Percentiles rank a stretch among this genome's conserved stretches.
These are phyloP conservation scores for Zoanthus sociatus DNA, from an alignment of 92 coral and sea anemone species.

Conservation along the genomic window DNA sequence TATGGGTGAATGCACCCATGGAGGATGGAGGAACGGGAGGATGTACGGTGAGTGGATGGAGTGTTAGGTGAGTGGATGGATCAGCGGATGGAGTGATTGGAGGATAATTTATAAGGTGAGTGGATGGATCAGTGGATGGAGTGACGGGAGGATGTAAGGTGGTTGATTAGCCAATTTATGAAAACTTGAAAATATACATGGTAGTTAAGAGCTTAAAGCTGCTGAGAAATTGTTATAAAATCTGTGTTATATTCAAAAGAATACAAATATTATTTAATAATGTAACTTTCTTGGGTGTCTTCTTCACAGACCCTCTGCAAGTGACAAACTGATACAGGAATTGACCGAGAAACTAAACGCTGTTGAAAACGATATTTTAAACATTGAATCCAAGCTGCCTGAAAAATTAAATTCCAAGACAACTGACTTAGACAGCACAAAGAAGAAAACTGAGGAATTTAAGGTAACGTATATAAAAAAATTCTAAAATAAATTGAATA, in stretches of 20 bases:
- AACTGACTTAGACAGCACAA: constrained; percentile 51
- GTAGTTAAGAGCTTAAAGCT: no score
- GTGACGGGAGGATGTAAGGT: not conserved
- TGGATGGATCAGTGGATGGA: not conserved
- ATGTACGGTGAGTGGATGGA: not conserved
- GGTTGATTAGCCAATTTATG: no score
- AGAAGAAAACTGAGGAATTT: constrained; percentile 11
- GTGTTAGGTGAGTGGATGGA: not conserved
- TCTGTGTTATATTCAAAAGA: no score
- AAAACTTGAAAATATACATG: no score
- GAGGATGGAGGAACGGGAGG: not conserved
- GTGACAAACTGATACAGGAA: constrained; percentile 58
- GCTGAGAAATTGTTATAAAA: no score
- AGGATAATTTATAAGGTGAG: not conserved
- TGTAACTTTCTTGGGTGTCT: not conserved
- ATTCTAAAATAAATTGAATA: no score
- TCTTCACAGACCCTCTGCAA: constrained; percentile 63
- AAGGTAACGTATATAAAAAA: not conserved
- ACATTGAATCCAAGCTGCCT: constrained; percentile 70
- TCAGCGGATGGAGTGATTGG: not conserved
- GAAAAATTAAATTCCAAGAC: constrained; percentile 54
- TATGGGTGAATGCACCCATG: not conserved
- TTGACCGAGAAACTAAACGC: constrained; percentile 68
- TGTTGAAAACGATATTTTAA: constrained; percentile 71
- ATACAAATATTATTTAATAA: not conserved